Base-by-base conservation (phyloP, 2,797 vertebrate species). In the Macrochelys suwanniensis region DNA sequence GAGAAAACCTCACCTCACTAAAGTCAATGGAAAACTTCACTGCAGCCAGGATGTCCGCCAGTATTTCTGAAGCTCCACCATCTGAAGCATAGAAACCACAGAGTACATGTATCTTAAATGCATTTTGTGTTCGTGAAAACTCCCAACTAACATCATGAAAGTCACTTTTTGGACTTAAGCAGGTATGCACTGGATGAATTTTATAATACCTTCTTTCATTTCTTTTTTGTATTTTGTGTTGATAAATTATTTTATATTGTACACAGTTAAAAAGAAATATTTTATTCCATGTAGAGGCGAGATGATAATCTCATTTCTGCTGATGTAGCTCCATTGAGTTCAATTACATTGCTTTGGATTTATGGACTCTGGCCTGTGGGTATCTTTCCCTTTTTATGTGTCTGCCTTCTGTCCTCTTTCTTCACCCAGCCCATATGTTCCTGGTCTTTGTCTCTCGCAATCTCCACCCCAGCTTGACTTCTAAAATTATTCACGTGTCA, bases 151-250 rank as follows among this genome's bases (percentile, higher is more conserved):
- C 61, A 65, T 65, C 33, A 10, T 16, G 51, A 11, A 82, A n/a
- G 88, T 57, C 61, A 89, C 10, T 45, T 95, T 95, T 92, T 80
- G n/a, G 80, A 79, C 11, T 56, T 90, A 56, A 86, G 89, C 4
- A 83, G 5, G 16, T 92, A 10, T 81, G 87, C 50, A 51, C 71
- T 7, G 59, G 6, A 33, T 3, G 5, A 56, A 74, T 84, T 33
- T 83, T 83, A 49, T 12, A 89, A 56, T 42, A 9, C 68, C 1
- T 78, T 85, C 61, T 93, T 89, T 79, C 19, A 42, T 50, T 89
- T 88, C 21, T 1, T 50, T 94, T 33, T 47, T 79, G 15, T 92
- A 53, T 53, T 95, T 87, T 65, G 26, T 80, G 81, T 54, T 26
- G 11, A 26, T 92, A 87, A 89, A 71, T 83, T 54, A 88, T 65